A percentile compares a stretch with the other conserved stretches of the same genome.
Evolutionary conservation across 2,888 invertebrate species (phyloP).

Genomic region (Noctua janthina): DNA sequence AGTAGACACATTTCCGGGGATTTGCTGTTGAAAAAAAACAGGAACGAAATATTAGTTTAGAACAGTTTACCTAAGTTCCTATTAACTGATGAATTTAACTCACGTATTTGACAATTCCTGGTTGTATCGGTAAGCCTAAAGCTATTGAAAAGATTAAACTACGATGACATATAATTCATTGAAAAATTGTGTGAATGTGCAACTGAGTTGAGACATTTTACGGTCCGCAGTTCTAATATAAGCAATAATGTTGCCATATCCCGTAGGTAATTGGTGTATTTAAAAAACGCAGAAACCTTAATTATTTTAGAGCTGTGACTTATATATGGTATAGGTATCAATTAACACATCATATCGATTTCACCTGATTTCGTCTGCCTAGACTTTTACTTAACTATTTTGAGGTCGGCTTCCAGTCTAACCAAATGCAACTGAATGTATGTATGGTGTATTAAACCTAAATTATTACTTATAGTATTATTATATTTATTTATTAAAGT

Average conservation of each 20-base stretch:
- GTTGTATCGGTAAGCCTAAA: neutral
- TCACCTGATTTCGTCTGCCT: neutral
- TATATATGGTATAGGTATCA: neutral
- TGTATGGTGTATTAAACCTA: neutral
- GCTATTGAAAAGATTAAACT: neutral
- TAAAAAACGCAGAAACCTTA: slow-evolving; percentile 14
- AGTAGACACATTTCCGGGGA: neutral
- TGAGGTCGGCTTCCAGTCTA: neutral
- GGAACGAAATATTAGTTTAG: slow-evolving; percentile 10
- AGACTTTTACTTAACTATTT: neutral
- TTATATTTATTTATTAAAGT: too few species aligned
- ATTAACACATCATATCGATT: neutral
- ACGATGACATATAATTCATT: slow-evolving; percentile 12
- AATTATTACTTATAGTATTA: too few species aligned
- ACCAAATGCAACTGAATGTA: neutral
- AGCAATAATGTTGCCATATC: slow-evolving; percentile 25
- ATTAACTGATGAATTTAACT: too few species aligned
- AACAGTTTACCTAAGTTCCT: neutral
- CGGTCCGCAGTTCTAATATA: slow-evolving; percentile 11
- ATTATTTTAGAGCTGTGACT: slow-evolving; percentile 9
- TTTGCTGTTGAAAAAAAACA: neutral
- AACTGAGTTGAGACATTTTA: slow-evolving; percentile 28
- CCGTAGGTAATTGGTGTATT: slow-evolving; percentile 37
- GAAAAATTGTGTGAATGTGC: slow-evolving; percentile 15
- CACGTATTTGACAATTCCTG: slow-evolving; percentile 11